Evolutionary conservation across 2,113 vertebrate genomes (phyloP).

Genomic region (Otocyon megalotis): DNA sequence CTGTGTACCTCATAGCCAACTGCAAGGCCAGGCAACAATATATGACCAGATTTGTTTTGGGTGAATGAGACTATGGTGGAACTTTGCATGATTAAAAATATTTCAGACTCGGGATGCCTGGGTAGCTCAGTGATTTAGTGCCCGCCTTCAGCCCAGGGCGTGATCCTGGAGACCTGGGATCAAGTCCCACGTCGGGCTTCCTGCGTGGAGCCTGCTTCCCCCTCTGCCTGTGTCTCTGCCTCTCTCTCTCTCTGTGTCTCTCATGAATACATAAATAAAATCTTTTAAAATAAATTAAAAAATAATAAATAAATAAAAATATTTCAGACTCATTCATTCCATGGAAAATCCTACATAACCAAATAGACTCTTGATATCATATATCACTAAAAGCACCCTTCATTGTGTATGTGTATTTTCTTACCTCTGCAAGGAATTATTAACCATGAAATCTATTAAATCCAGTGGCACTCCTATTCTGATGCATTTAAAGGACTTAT

Average conservation of each 20-base stretch:
- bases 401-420: not conserved
- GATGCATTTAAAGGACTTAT: not conserved
- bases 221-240: too few relatives aligned
- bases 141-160: too few relatives aligned
- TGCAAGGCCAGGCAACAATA: not conserved
- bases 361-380: not conserved
- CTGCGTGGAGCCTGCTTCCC: too few relatives aligned
- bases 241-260: too few relatives aligned
- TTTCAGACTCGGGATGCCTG: not conserved
- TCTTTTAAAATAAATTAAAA: too few relatives aligned
- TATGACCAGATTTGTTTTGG: not conserved
- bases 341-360: not conserved
- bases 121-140: too few relatives aligned
- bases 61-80: not conserved
- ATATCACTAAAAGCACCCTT: not conserved
- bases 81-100: not conserved
- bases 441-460: not conserved
- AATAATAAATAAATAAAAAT: not conserved
- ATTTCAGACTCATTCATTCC: not conserved
- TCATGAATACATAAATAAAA: too few relatives aligned
- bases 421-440: not conserved
- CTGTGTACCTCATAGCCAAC: not conserved
- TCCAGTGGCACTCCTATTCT: not conserved
- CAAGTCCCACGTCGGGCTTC: too few relatives aligned
- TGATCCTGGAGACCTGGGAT: too few relatives aligned